A percentile compares a stretch with the other conserved stretches of the same genome.
phyloP scores from a whole-genome alignment of 2,888 invertebrate species.

The Coelinius sp. region DNA sequence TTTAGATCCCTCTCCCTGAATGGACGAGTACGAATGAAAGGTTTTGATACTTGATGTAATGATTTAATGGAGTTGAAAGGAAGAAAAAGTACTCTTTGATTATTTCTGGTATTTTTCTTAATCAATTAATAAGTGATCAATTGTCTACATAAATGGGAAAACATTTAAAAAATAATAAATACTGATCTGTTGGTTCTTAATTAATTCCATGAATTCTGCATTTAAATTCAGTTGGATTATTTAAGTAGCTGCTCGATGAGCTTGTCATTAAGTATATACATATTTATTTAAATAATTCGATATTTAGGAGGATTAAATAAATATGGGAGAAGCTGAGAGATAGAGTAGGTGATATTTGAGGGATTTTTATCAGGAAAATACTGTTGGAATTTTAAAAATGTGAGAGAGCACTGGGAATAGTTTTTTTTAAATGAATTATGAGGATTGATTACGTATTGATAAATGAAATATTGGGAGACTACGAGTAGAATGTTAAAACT shows the following conservation, averaged over 20 bases:
- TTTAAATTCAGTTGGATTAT: conserved; percentile 26
- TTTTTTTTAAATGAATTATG: neutral
- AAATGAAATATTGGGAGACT: conserved; percentile 58
- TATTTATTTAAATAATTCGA: conserved; percentile 8
- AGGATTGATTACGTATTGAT: neutral
- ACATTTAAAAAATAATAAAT: conserved; percentile 26
- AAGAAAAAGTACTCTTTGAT: neutral
- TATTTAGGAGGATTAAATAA: neutral
- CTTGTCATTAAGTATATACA: conserved; percentile 18
- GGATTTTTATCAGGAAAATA: neutral
- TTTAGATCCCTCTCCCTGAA: conserved; percentile 28
- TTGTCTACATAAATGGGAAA: neutral
- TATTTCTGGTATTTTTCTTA: conserved; percentile 6
- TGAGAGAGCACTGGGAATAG: neutral
- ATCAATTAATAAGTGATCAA: conserved; percentile 3
- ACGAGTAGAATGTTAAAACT: conserved; percentile 91
- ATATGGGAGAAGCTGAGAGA: neutral
- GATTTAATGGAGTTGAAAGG: neutral
- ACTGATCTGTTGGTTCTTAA: conserved; percentile 10
- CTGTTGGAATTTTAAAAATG: neutral
- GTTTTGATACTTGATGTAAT: neutral
- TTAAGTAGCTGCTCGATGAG: conserved; percentile 26
- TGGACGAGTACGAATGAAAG: conserved; percentile 23
- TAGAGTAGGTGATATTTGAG: neutral
- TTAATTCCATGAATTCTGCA: neutral